A percentile compares a stretch with the other conserved stretches of the same genome.
Evolutionary conservation across 2,888 invertebrate genomes (phyloP).

Genomic region (Slavum lentiscoides): DNA sequence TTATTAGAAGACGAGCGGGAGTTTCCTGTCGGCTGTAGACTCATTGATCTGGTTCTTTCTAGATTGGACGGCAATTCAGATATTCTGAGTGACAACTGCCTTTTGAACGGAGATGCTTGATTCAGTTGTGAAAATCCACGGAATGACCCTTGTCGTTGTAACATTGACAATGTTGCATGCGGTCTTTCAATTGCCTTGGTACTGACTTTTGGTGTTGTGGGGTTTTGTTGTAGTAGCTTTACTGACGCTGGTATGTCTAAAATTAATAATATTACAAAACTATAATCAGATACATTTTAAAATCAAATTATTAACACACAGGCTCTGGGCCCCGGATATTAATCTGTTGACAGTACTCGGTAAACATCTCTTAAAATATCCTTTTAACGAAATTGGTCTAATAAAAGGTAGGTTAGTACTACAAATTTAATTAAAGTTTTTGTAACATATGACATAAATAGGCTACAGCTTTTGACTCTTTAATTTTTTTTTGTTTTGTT

Average conservation of each 20-base stretch:
- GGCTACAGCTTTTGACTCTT: no score
- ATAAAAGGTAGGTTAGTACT: no score
- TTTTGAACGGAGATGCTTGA: conserved; percentile 88
- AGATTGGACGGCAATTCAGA: conserved; percentile 94
- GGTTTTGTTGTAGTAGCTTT: conserved; percentile 45
- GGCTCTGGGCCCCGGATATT: no score
- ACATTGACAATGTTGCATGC: conserved; percentile 90
- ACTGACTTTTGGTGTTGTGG: conserved; percentile 69
- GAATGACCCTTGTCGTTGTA: conserved; percentile 94
- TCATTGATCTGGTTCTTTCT: conserved; percentile 70
- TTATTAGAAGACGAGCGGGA: conserved; percentile 59
- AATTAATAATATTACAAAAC: neutral
- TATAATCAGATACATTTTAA: neutral
- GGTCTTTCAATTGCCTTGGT: conserved; percentile 94
- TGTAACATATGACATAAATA: no score
- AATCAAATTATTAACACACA: no score
- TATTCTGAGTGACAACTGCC: conserved; percentile 91
- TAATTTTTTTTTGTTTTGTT: no score
- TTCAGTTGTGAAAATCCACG: conserved; percentile 83
- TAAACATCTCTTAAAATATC: no score
- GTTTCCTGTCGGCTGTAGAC: conserved; percentile 60
- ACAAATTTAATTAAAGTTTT: no score
- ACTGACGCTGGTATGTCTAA: conserved; percentile 22
- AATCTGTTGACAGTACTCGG: no score
- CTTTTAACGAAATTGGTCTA: no score